phyloP scores from a whole-genome alignment of 2,113 vertebrate species.

The Spermophilus dauricus region DNA sequence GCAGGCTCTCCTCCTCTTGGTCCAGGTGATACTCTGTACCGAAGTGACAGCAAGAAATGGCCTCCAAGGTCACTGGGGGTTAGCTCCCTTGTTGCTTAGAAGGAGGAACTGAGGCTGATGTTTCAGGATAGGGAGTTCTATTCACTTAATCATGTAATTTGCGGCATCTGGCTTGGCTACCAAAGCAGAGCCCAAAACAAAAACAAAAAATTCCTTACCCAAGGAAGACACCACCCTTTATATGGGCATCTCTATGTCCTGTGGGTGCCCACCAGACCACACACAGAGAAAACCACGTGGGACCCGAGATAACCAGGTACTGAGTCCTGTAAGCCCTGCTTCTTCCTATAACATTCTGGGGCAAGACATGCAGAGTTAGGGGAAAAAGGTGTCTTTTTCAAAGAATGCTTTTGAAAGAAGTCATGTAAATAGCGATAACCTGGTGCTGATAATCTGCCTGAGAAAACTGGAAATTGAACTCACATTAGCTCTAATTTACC shows the following conservation, averaged over 20 bases:
- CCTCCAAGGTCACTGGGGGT: neutral
- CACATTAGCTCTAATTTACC: slow-evolving; percentile 57
- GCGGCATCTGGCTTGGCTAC: slow-evolving; percentile 22
- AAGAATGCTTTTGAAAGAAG: neutral
- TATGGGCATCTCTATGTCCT: neutral
- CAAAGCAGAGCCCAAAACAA: neutral
- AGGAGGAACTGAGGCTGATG: neutral
- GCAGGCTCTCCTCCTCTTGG: neutral
- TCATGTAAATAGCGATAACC: neutral
- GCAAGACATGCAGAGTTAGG: neutral
- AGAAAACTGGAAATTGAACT: neutral
- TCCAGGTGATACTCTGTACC: too few species aligned
- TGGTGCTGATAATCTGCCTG: neutral
- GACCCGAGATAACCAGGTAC: neutral
- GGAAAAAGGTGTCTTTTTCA: neutral
- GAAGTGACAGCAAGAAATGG: neutral
- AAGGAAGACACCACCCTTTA: neutral
- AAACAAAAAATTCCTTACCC: neutral
- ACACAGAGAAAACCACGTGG: neutral
- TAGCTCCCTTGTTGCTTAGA: neutral
- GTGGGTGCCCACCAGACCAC: neutral
- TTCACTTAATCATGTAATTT: neutral
- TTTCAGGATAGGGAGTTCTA: neutral
- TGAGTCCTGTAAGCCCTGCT: too few species aligned
- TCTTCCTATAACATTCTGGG: neutral